phyloP scores from a whole-genome alignment of 2,113 vertebrate genomes.

The Barnardius zonarius region DNA sequence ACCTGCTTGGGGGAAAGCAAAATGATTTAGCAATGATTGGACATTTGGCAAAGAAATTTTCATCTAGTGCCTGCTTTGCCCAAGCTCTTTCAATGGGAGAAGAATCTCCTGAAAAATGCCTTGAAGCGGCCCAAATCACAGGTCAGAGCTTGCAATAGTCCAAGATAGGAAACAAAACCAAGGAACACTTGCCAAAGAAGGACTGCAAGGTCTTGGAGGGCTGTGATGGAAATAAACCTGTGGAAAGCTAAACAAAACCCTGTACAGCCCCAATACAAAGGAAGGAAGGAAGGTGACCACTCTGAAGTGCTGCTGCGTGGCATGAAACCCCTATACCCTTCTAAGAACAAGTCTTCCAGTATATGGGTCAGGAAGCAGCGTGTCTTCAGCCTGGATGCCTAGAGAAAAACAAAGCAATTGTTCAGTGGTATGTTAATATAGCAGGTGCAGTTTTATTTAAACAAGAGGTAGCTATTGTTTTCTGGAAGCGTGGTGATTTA shows the following conservation, averaged over 20 bases:
- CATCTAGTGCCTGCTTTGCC: conserved; percentile 25
- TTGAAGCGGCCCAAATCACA: not conserved
- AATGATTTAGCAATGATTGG: conserved; percentile 49
- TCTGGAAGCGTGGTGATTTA: conserved; percentile 72
- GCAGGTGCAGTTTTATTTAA: conserved; percentile 83
- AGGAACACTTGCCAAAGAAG: conserved; percentile 50
- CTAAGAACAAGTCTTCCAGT: conserved; percentile 79
- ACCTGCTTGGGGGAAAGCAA: conserved; percentile 20
- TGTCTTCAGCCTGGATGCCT: conserved; percentile 68
- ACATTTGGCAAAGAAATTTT: conserved; percentile 58
- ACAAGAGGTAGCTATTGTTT: conserved; percentile 78
- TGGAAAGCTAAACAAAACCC: conserved; percentile 75
- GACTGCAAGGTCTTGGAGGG: conserved; percentile 43
- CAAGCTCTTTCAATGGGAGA: conserved; percentile 50
- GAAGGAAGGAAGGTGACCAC: conserved; percentile 84
- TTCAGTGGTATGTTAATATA: conserved; percentile 75
- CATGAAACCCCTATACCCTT: conserved; percentile 73
- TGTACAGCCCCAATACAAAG: conserved; percentile 72
- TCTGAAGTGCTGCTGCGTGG: conserved; percentile 11
- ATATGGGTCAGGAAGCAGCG: conserved; percentile 79
- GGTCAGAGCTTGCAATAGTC: not conserved
- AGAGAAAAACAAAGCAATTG: conserved; percentile 76
- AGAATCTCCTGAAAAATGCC: conserved; percentile 49
- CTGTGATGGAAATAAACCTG: conserved; percentile 78
- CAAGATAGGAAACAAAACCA: conserved; percentile 57